These are phyloP conservation scores for Rissa tridactyla DNA, from an alignment of 2,113 vertebrate genomes.

Conservation along the genomic window DNA sequence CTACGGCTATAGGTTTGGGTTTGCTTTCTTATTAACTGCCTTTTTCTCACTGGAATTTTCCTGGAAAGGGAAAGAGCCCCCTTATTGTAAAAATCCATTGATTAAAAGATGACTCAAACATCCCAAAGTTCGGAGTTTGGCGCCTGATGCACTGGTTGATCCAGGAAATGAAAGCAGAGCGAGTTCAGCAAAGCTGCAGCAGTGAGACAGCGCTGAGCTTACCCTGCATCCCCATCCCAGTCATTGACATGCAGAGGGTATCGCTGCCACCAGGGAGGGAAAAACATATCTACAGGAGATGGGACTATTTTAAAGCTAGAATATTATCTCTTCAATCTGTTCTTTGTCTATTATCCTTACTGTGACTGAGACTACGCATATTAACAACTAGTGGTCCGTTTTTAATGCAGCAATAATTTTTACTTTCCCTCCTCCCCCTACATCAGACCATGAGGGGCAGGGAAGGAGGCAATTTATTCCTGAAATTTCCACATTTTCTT, in stretches of 20 bases:
- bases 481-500: background rate
- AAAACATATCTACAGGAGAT: background rate
- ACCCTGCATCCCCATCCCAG: slow-evolving; percentile 8
- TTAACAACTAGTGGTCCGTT: background rate
- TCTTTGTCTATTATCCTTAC: slow-evolving; percentile 28
- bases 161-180: background rate
- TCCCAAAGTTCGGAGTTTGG: background rate
- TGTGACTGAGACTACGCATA: background rate
- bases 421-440: background rate
- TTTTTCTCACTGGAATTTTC: slow-evolving; percentile 1
- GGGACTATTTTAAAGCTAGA: background rate
- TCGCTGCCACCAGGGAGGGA: background rate
- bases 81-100: background rate
- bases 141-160: background rate
- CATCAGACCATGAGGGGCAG: background rate
- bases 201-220: background rate
- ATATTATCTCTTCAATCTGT: slow-evolving; percentile 44
- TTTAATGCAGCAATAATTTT: background rate
- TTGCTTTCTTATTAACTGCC: background rate
- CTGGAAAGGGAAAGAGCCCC: background rate
- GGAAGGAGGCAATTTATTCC: background rate
- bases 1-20: background rate
- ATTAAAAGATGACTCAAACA: background rate
- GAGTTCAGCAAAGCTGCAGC: background rate
- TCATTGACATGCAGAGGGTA: slow-evolving; percentile 44